These are phyloP conservation scores for Hyperoplus lanceolatus DNA, from an alignment of 2,797 vertebrate genomes.

Conservation along the genomic window DNA sequence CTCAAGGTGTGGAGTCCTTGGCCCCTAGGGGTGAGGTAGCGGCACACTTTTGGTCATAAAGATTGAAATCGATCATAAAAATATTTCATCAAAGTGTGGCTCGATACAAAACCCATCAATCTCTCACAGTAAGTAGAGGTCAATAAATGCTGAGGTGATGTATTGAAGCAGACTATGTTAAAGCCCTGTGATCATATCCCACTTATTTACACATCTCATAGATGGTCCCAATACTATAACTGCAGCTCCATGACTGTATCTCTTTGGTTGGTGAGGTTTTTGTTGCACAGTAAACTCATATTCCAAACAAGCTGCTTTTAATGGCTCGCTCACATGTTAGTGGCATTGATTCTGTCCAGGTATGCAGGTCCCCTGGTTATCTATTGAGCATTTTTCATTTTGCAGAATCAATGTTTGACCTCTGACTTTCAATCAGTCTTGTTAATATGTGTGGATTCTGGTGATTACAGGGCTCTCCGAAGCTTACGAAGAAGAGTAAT, in stretches of 20 bases:
- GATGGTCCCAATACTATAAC: not conserved
- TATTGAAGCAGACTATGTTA: not conserved
- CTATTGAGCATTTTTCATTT: slow-evolving; percentile 29
- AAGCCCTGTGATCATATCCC: not conserved
- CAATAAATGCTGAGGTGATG: not conserved
- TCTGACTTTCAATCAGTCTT: slow-evolving; percentile 49
- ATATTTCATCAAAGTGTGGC: not conserved
- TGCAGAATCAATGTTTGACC: slow-evolving; percentile 55
- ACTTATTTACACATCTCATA: slow-evolving; percentile 2
- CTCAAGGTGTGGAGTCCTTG: not conserved
- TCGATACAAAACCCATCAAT: not conserved
- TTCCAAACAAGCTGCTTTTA: slow-evolving; percentile 22
- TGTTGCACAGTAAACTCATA: not conserved
- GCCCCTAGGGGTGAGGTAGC: not conserved
- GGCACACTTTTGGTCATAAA: not conserved
- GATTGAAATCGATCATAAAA: not conserved
- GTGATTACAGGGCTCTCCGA: slow-evolving; percentile 15
- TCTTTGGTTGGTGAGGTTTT: not conserved
- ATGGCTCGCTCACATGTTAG: slow-evolving; percentile 25
- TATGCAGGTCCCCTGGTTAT: slow-evolving; percentile 37
- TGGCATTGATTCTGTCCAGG: slow-evolving; percentile 37
- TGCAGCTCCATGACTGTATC: not conserved
- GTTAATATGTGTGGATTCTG: slow-evolving; percentile 40
- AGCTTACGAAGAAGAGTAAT: slow-evolving; percentile 23
- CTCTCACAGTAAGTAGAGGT: not conserved